Conservation (phyloP, 2,797 vertebrate genomes). For the Enteromius fasciolatus region DNA sequence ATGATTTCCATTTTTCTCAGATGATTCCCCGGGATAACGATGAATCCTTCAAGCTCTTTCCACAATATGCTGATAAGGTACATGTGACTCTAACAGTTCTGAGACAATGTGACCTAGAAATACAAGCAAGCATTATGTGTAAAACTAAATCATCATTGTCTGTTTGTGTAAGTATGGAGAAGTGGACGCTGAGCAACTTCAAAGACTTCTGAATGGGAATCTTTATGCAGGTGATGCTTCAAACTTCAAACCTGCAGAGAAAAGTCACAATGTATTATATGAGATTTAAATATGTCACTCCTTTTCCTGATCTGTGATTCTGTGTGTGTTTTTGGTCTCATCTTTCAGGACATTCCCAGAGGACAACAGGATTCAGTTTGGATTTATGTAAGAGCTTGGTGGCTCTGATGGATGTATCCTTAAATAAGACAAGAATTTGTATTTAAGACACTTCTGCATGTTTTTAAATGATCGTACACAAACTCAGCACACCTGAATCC, state of each 20-base stretch:
- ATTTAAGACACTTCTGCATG: neutral
- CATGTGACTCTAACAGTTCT: neutral
- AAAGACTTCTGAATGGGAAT: constrained; percentile 48
- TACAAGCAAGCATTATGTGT: neutral
- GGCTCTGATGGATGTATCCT: constrained; percentile 87
- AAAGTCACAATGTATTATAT: neutral
- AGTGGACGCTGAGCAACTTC: constrained; percentile 49
- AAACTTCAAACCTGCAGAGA: no score
- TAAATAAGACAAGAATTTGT: constrained; percentile 23
- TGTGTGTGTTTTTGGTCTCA: neutral
- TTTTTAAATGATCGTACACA: neutral
- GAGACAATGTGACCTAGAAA: neutral
- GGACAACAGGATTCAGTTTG: constrained; percentile 60
- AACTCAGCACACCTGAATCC: no score
- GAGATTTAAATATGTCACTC: no score
- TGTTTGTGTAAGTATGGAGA: constrained; percentile 44
- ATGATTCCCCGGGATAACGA: constrained; percentile 1
- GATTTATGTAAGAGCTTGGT: constrained; percentile 80
- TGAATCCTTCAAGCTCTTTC: constrained; percentile 27
- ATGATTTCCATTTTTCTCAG: neutral
- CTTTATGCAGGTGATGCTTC: constrained; percentile 42
- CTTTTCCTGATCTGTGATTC: neutral
- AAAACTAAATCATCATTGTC: neutral
- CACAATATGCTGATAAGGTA: constrained; percentile 42
- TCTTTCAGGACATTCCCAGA: constrained; percentile 11